phyloP scores from a whole-genome alignment of 2,797 vertebrate genomes.

The Microctenopoma steveboyesi region DNA sequence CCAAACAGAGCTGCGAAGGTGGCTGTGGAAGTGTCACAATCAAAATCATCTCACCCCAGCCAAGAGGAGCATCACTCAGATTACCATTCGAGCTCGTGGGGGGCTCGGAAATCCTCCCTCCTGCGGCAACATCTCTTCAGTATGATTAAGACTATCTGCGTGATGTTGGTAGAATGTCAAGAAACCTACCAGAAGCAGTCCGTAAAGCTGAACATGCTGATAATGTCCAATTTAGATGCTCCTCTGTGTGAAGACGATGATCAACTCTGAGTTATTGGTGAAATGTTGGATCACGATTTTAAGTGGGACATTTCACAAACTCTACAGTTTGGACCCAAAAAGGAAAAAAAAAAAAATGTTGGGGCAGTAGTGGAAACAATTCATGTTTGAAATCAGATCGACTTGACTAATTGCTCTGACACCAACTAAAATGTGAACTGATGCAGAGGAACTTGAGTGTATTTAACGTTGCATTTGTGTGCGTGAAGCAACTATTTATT shows the following conservation, averaged over 20 bases:
- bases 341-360: conserved; percentile 23
- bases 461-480: conserved; percentile 13
- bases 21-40: conserved; percentile 82
- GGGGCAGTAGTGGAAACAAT: conserved; percentile 38
- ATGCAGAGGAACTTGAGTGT: conserved; percentile 12
- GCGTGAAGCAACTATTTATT: conserved; percentile 3
- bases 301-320: not conserved
- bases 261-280: conserved; percentile 15
- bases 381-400: conserved; percentile 10
- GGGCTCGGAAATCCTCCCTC: conserved; percentile 72
- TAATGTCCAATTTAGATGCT: conserved; percentile 21
- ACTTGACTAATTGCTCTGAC: conserved; percentile 13
- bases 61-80: conserved; percentile 82
- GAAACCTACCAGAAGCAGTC: conserved; percentile 10
- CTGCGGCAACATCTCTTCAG: conserved; percentile 75
- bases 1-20: conserved; percentile 86
- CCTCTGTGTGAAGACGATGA: conserved; percentile 5
- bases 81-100: conserved; percentile 77
- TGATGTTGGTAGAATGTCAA: not conserved
- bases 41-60: conserved; percentile 81
- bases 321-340: conserved; percentile 10
- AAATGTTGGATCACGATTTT: conserved; percentile 16
- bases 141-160: conserved; percentile 70
- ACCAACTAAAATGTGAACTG: not conserved
- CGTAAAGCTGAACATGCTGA: conserved; percentile 16